Conservation (phyloP, 35 echinoderm and acorn worm genomes). For the Apostichopus californicus region DNA sequence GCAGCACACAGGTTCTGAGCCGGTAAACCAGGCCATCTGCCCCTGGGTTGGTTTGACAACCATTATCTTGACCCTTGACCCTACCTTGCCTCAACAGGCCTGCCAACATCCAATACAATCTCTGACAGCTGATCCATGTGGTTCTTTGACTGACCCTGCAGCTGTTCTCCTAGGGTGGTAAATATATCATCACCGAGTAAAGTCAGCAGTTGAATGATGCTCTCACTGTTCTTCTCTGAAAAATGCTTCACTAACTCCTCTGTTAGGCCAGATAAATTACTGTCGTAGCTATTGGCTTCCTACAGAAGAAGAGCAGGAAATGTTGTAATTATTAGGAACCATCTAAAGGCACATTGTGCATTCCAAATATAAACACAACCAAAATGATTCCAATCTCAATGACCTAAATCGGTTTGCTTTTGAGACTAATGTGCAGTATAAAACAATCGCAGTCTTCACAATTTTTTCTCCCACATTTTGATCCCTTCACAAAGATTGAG, state of each 20-base stretch:
- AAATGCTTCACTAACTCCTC: background rate
- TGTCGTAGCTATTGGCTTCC: background rate
- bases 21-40: too few species aligned
- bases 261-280: background rate
- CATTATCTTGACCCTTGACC: background rate
- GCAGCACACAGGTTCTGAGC: too few species aligned
- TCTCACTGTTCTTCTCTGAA: background rate
- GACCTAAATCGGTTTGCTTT: too few species aligned
- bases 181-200: background rate
- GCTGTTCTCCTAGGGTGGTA: background rate
- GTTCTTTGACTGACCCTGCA: background rate
- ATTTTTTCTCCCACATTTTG: too few species aligned
- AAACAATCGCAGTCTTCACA: too few species aligned
- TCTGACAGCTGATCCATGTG: background rate
- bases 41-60: background rate
- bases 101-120: background rate
- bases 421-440: too few species aligned
- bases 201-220: constrained; percentile 3
- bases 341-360: too few species aligned
- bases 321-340: too few species aligned
- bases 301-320: background rate
- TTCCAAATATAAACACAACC: too few species aligned
- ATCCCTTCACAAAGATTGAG: too few species aligned
- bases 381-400: too few species aligned
- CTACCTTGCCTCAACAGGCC: background rate